Base-by-base conservation (phyloP, 1,140 invertebrate genomes). In the Megalonaias nervosa region DNA sequence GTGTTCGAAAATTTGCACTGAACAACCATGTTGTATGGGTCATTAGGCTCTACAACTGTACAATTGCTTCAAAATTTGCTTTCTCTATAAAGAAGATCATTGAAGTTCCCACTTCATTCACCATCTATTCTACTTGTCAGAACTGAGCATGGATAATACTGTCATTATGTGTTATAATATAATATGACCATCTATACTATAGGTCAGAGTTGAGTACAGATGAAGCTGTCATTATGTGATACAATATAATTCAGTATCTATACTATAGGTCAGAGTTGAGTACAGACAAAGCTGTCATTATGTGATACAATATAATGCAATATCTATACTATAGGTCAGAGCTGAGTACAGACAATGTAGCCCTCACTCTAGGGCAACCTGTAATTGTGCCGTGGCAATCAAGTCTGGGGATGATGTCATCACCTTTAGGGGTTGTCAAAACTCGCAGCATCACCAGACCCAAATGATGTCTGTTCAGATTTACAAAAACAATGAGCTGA, bases 351-450 rank as follows among this genome's bases (percentile, higher is more conserved):
- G 66, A 12, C 82, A 82, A 38, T 85, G 84, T 38, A 82, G 75
- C 55, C 72, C 38, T 19, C 48, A 73, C 48, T 65, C 77, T 19
- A 61, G 80, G 15, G 81, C 84, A 13, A 82, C 87, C 15, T 90
- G 89, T 76, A 90, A 90, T 75, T 89, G 88, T 78, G 89, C 83
- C n/a, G 88, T 86, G 15, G 87, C 88, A 15, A 81, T 89, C 11
- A 84, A 82, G 74, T 88, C 87, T 57, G 88, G 86, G 67, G 89
- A 90, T 87, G 89, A 90, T 71, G 88, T 89, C 77, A 89, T 90
- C 55, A 82, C 81, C 12, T 81, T 90, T 19, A 81, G 80, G 59
- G 80, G 82, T 66, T 88, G 86, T 75, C 76, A 78, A 38, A 67
- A 65, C 26, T 68, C 65, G 16, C 59, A 79, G 62, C 58, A 55